Base-by-base conservation (phyloP, 2,888 invertebrate genomes). In the Thalpophila matura region DNA sequence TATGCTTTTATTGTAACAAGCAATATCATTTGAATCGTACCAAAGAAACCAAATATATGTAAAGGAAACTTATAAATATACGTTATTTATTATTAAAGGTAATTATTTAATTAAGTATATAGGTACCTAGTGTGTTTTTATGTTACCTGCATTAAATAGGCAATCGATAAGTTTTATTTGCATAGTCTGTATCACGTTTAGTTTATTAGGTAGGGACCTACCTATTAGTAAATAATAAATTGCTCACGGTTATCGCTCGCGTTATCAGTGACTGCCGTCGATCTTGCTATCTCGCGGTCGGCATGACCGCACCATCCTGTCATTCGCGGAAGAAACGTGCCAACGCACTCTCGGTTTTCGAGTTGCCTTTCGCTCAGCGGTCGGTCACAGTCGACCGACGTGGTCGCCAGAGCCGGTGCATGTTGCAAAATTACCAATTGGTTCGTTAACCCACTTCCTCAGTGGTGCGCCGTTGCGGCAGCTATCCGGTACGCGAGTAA, bases 281-380 rank as follows among this genome's bases (percentile, higher is more conserved):
- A 93, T 93, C 93, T 92, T 84, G 84, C 86, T 92, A 93, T 93
- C 93, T 91, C 86, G 86, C 87, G 86, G 85, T 81, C 84, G 89
- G 82, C 83, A 81, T 86, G 89, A 86, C 86, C 84, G 84, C 82
- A 80, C 86, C 90, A 89, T 90, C 89, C 90, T 86, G 88, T 81
- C 92, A 92, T 89, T 94, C 88, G 89, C 88, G 89, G 88, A 89
- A 89, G 89, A 90, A 86, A 86, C 88, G 92, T 87, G 89, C 87
- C 86, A 87, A 89, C 89, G 91, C 86, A 90, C 92, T 92, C 92
- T 92, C 91, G 86, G 88, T 90, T 92, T 90, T 91, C 82, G 83
- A 83, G 84, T 83, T 85, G 90, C 92, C 93, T 93, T 93, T 94
- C 92, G 92, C 91, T 89, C 77, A 80, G 75, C 83, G 79, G 74